Evolutionary conservation across 1,140 invertebrate species (phyloP).

Genomic region (Saccostrea cuccullata): DNA sequence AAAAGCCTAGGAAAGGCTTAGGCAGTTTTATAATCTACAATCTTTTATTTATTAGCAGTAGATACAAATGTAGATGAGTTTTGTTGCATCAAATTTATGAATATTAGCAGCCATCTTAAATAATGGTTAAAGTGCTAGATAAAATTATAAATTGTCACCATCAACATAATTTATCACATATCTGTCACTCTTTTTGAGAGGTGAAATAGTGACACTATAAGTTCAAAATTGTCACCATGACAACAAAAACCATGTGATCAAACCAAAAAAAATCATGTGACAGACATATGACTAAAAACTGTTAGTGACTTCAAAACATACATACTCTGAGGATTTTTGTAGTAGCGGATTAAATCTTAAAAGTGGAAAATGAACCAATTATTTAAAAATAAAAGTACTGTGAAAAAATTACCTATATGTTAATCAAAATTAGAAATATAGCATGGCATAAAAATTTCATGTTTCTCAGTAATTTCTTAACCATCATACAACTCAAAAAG

Average conservation of each 20-base stretch:
- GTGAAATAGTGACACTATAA: background rate
- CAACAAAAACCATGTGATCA: constrained; percentile 7
- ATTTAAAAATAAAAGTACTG: background rate
- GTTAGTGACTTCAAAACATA: background rate
- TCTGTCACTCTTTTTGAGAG: background rate
- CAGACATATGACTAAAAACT: background rate
- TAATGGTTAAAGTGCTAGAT: background rate
- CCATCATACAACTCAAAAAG: background rate
- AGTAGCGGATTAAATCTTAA: constrained; percentile 39
- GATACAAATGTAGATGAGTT: background rate
- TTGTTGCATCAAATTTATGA: background rate
- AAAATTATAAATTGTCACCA: background rate
- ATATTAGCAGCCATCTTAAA: background rate
- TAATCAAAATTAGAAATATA: no score
- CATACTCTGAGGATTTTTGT: constrained; percentile 42
- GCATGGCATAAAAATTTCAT: no score
- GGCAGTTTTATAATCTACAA: no score
- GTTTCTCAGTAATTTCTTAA: no score
- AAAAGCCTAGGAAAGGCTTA: background rate
- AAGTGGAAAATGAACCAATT: background rate
- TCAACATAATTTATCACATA: background rate
- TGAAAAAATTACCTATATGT: background rate
- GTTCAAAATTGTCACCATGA: background rate
- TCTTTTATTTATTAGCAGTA: background rate
- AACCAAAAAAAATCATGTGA: background rate